Evolutionary conservation across 2,113 vertebrate species (phyloP).

Genomic region (Triplophysa rosa): DNA sequence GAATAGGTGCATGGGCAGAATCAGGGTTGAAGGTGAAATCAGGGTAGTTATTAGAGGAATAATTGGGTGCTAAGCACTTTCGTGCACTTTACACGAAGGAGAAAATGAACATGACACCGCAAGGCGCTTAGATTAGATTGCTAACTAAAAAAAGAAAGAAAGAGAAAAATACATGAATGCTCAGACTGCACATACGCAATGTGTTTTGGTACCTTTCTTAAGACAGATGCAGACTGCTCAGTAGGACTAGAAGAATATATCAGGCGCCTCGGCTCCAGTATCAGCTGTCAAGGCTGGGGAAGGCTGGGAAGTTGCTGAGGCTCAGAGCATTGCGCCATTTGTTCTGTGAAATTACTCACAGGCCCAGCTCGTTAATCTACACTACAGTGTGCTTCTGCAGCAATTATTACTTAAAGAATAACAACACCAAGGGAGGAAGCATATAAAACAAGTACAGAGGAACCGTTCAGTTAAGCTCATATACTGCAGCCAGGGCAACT

Average conservation of each 20-base stretch:
- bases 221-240: conserved; percentile 31
- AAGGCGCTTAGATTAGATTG: conserved; percentile 17
- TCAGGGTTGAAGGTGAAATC: neutral
- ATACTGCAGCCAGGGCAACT: conserved; percentile 5
- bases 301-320: conserved; percentile 42
- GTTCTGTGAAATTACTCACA: conserved; percentile 60
- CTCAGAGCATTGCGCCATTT: conserved; percentile 44
- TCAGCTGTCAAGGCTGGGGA: conserved; percentile 59
- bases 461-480: conserved; percentile 47
- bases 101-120: conserved; percentile 17
- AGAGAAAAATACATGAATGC: neutral
- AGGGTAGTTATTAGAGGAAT: conserved; percentile 18
- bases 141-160: conserved; percentile 4
- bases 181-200: neutral
- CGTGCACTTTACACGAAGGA: neutral
- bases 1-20: neutral
- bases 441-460: conserved; percentile 51
- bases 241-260: conserved; percentile 17
- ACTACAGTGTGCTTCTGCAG: conserved; percentile 68
- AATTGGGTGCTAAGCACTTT: conserved; percentile 27
- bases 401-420: conserved; percentile 62
- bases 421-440: conserved; percentile 55
- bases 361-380: conserved; percentile 71
- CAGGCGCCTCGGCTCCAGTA: conserved; percentile 46
- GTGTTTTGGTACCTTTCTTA: conserved; percentile 17